Percentiles rank a stretch among this genome's conserved stretches.
Evolutionary conservation across 2,797 vertebrate genomes (phyloP).

Genomic region (Pseudomugil tenellus): DNA sequence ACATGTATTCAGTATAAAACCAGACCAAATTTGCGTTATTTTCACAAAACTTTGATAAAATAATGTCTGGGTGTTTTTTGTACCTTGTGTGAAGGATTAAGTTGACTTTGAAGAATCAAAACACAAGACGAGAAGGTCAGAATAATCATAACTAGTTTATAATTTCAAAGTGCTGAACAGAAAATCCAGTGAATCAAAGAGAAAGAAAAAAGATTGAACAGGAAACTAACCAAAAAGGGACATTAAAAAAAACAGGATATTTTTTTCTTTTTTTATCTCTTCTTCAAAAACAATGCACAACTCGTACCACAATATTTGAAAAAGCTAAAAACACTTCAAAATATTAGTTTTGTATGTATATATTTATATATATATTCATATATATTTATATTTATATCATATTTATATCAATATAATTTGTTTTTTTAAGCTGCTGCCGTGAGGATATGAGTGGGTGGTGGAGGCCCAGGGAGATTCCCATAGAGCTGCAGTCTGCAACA

Average conservation of each 20-base stretch:
- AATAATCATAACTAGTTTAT: constrained; percentile 87
- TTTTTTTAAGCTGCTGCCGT: constrained; percentile 78
- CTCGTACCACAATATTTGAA: constrained; percentile 90
- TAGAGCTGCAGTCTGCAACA: constrained; percentile 66
- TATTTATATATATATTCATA: constrained; percentile 74
- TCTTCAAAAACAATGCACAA: constrained; percentile 86
- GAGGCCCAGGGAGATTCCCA: constrained; percentile 69
- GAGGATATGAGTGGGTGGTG: constrained; percentile 77
- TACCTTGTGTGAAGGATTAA: constrained; percentile 14
- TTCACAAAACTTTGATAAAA: constrained; percentile 19
- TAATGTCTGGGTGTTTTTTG: constrained; percentile 6
- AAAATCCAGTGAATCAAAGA: constrained; percentile 89
- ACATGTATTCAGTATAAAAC: constrained; percentile 2
- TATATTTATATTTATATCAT: constrained; percentile 78
- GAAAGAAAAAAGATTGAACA: constrained; percentile 78
- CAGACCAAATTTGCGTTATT: constrained; percentile 20
- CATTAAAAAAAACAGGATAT: constrained; percentile 73
- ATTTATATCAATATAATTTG: constrained; percentile 83
- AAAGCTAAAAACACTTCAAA: constrained; percentile 91
- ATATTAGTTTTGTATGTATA: constrained; percentile 86
- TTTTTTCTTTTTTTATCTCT: constrained; percentile 76
- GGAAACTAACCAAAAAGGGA: constrained; percentile 80
- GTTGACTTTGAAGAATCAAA: constrained; percentile 45
- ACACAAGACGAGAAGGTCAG: constrained; percentile 72
- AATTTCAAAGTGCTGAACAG: constrained; percentile 89